Conservation (phyloP, 2,888 invertebrate genomes). For the Scrobipalpa costella region DNA sequence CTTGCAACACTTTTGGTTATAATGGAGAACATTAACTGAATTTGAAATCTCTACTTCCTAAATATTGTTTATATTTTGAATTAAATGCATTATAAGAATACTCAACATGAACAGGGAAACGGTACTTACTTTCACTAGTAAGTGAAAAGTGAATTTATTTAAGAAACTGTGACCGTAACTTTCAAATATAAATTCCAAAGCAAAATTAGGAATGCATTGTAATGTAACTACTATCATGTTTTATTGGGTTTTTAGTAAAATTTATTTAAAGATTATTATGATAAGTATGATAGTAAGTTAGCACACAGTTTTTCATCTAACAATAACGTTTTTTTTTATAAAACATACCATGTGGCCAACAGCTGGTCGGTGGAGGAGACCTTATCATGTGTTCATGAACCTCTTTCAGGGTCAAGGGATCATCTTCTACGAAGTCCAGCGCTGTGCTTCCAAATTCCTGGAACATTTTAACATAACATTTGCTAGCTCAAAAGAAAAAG, state of each 20-base stretch:
- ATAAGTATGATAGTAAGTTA: neutral
- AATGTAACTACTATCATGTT: too few relatives aligned
- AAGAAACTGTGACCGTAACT: too few relatives aligned
- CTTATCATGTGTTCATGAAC: slow-evolving; percentile 91
- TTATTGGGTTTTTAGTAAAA: too few relatives aligned
- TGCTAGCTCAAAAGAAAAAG: too few relatives aligned
- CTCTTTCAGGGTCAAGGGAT: slow-evolving; percentile 87
- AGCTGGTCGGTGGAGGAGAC: slow-evolving; percentile 88
- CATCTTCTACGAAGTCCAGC: slow-evolving; percentile 81
- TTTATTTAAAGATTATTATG: too few relatives aligned
- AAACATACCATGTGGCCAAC: slow-evolving; percentile 82
- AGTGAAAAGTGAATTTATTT: too few relatives aligned
- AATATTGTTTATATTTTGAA: too few relatives aligned
- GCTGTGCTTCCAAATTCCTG: slow-evolving; percentile 78
- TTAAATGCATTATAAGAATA: too few relatives aligned
- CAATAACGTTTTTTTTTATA: neutral
- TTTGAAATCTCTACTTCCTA: neutral
- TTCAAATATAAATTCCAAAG: too few relatives aligned
- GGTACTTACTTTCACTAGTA: too few relatives aligned
- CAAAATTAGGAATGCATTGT: too few relatives aligned
- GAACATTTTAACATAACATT: slow-evolving; percentile 34
- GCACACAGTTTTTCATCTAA: neutral
- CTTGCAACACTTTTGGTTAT: slow-evolving; percentile 7
- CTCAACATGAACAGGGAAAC: too few relatives aligned
- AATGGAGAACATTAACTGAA: neutral